Evolutionary conservation across 1,140 invertebrate species (phyloP), one percentile per base, ranked within the genome.

Genomic region (Melipona quadrifasciata): DNA sequence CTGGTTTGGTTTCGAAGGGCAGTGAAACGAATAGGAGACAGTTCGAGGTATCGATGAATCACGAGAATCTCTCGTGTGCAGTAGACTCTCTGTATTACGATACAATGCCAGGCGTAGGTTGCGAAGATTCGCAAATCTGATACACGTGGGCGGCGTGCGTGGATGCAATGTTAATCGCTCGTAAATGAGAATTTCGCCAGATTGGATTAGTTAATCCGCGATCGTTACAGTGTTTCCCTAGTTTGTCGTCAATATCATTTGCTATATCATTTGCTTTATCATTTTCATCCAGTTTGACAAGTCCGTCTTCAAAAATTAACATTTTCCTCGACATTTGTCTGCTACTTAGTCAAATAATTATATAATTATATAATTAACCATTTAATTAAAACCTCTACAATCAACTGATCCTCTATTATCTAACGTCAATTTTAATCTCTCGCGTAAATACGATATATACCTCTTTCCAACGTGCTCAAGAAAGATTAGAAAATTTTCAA

Each of bases 11-110:
- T 68, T 65, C 55, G 67, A 8, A 27, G 64, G 86, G 73, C 85
- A 74, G 80, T 79, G 72, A 78, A 80, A 81, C 75, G 65, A 80
- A 68, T 82, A 75, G 67, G 73, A 85, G 86, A 57, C 61, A 65
- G 82, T 75, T 27, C 34, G 78, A 58, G 64, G 47, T 88, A 90
- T 84, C 68, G 83, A 88, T 90, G 89, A 90, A 88, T 90, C 88
- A 90, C 64, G 67, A 34, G 17, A 85, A 34, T 65, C 84, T 86
- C 72, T 75, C 76, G 79, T n/a, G 34, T 51, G 57, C 65, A 65
- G 77, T 71, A 47, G 87, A 82, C 89, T 74, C 77, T 75, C 85
- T 65, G 85, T 84, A 82, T 90, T 85, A 77, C 53, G 74, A 74
- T 75, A 74, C 79, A 76, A 76, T 47, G 72, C 58, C 53, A 39